Evolutionary conservation across 2,888 invertebrate genomes (phyloP).

Genomic region (Gastrophysa polygoni): DNA sequence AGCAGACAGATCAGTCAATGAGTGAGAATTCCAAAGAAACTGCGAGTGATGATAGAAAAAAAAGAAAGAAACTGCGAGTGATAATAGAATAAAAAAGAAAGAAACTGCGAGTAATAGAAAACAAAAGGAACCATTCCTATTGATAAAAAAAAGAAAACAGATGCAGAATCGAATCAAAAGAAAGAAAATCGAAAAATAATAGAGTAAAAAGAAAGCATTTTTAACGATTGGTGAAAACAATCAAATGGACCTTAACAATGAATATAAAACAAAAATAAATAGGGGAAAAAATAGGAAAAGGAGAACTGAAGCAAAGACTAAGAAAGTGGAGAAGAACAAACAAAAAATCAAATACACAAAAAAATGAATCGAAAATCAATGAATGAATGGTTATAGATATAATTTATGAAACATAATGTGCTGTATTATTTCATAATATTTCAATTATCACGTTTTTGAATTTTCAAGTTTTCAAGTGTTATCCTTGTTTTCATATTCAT

Average conservation of each 20-base stretch:
- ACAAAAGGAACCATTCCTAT: not conserved
- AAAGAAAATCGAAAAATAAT: not conserved
- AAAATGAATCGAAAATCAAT: not conserved
- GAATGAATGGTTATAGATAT: too few relatives aligned
- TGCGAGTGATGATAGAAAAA: too few relatives aligned
- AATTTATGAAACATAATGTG: too few relatives aligned
- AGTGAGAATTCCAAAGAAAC: slow-evolving; percentile 2
- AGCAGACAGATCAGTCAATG: not conserved
- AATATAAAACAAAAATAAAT: not conserved
- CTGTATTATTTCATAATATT: not conserved
- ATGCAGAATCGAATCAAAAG: not conserved
- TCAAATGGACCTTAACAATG: not conserved
- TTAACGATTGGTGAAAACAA: not conserved
- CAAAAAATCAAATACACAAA: not conserved
- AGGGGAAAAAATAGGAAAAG: not conserved
- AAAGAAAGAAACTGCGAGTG: too few relatives aligned
- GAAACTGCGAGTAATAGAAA: too few relatives aligned
- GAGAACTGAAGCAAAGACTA: not conserved
- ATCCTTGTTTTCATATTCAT: not conserved
- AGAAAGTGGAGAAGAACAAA: not conserved
- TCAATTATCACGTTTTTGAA: not conserved
- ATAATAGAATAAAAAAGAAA: too few relatives aligned
- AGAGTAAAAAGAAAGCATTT: not conserved
- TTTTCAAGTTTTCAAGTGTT: not conserved
- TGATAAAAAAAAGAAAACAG: not conserved